These are phyloP conservation scores for human (Homo sapiens) DNA, from an alignment of 2,113 vertebrate species.

Conservation along the genomic window DNA sequence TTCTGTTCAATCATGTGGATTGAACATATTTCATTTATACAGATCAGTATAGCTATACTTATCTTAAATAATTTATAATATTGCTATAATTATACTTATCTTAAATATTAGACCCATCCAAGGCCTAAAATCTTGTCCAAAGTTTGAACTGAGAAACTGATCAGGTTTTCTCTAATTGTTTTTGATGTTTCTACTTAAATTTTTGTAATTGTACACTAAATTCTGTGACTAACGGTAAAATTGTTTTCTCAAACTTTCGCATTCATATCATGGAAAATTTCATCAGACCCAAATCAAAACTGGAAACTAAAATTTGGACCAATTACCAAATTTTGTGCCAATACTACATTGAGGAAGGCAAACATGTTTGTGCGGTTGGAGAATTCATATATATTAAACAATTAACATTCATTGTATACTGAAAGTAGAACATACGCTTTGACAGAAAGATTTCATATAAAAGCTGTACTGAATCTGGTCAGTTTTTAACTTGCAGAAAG, in stretches of 20 bases:
- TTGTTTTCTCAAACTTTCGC: background rate
- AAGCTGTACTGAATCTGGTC: background rate
- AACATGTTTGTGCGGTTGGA: background rate
- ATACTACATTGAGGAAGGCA: background rate
- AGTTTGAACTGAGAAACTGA: background rate
- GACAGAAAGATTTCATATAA: background rate
- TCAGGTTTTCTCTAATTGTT: background rate
- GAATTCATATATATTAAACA: background rate
- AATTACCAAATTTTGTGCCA: background rate
- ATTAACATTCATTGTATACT: background rate
- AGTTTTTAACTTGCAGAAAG: background rate
- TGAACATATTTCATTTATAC: background rate
- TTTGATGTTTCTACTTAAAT: background rate
- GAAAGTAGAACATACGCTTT: background rate
- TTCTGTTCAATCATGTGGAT: background rate
- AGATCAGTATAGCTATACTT: background rate
- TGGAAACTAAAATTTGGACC: background rate
- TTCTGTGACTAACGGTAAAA: background rate
- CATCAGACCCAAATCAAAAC: background rate
- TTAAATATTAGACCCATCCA: background rate
- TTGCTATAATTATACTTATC: background rate
- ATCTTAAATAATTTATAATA: background rate
- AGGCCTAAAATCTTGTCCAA: background rate
- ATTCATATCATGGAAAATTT: background rate
- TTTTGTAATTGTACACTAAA: background rate